phyloP scores from a whole-genome alignment of 2,797 vertebrate genomes.

The Oceanodroma leucorhoa region DNA sequence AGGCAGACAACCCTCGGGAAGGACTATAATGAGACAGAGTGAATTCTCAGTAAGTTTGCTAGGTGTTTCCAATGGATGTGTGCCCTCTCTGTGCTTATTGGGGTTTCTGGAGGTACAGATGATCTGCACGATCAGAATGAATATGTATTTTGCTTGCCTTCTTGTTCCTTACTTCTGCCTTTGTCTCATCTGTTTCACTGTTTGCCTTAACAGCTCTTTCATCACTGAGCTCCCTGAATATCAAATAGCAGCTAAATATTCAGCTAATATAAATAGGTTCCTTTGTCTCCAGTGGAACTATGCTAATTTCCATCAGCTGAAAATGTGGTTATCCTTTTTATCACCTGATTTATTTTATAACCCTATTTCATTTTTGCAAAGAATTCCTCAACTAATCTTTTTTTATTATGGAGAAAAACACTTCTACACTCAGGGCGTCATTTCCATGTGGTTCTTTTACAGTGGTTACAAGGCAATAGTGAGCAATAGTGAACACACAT shows the following conservation, averaged over 20 bases:
- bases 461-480: not conserved
- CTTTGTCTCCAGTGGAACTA: not conserved
- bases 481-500: not conserved
- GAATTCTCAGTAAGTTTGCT: not conserved
- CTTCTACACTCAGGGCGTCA: accelerated
- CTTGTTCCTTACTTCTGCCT: not conserved
- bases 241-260: not conserved
- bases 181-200: not conserved
- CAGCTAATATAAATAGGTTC: not conserved
- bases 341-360: not conserved
- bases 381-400: not conserved
- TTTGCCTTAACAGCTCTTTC: not conserved
- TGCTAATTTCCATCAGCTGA: not conserved
- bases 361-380: not conserved
- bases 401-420: not conserved
- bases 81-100: not conserved
- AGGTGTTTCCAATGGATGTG: not conserved
- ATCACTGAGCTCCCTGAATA: not conserved
- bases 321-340: not conserved
- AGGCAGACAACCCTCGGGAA: not conserved
- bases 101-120: not conserved
- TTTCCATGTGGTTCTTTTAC: not conserved
- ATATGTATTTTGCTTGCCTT: not conserved
- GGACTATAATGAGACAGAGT: not conserved
- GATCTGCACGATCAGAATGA: not conserved